These are phyloP conservation scores for Diploscapter pachys DNA, from an alignment of 1,140 invertebrate genomes.

Conservation along the genomic window DNA sequence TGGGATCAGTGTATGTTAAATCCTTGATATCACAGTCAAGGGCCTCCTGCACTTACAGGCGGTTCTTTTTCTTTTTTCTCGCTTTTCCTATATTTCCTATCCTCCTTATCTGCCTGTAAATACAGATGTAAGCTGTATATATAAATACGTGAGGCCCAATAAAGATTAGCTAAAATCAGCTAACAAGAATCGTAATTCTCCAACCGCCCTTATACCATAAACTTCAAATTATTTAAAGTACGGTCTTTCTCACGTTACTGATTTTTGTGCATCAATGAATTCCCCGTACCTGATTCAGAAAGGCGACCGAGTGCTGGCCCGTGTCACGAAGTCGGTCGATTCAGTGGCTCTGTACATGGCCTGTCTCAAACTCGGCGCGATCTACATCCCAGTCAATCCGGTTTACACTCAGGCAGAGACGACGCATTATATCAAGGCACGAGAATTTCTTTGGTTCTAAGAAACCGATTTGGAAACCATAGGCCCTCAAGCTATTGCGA, in stretches of 20 bases:
- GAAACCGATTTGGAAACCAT: too few species aligned
- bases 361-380: slow-evolving; percentile 49
- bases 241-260: background rate
- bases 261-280: slow-evolving; percentile 18
- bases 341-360: slow-evolving; percentile 52
- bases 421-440: slow-evolving; percentile 54
- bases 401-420: slow-evolving; percentile 53
- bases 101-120: background rate
- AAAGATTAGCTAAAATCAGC: background rate
- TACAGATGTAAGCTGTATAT: background rate
- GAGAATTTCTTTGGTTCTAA: background rate
- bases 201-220: slow-evolving; percentile 1
- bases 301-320: slow-evolving; percentile 52
- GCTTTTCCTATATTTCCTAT: background rate
- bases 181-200: background rate
- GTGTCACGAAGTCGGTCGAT: slow-evolving; percentile 47
- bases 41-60: too few species aligned
- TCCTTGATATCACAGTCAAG: too few species aligned
- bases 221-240: slow-evolving; percentile 14
- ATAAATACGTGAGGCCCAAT: background rate
- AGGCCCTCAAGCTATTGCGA: too few species aligned
- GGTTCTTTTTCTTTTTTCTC: background rate
- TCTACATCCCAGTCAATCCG: slow-evolving; percentile 57
- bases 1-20: slow-evolving; percentile 39
- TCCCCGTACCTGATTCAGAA: slow-evolving; percentile 37